phyloP scores from a whole-genome alignment of 1,140 invertebrate species.

The Agraylea sexmaculata region DNA sequence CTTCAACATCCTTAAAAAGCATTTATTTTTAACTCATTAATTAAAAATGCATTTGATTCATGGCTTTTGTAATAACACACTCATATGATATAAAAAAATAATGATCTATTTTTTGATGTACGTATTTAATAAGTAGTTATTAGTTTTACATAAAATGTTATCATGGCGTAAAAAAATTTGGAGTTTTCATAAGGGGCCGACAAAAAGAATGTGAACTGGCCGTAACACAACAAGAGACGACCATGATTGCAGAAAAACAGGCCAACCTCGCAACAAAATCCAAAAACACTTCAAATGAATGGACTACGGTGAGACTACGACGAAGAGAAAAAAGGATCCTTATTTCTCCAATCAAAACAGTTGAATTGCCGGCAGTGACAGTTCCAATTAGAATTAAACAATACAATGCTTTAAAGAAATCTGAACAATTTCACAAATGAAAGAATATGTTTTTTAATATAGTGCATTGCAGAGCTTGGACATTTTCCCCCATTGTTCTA shows the following conservation, averaged over 20 bases:
- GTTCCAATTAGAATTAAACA: conserved; percentile 36
- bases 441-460: no score
- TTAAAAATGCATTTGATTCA: no score
- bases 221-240: background rate
- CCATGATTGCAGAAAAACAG: background rate
- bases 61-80: no score
- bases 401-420: no score
- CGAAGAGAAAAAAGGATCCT: conserved; percentile 6
- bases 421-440: no score
- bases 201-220: background rate
- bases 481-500: no score
- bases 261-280: background rate
- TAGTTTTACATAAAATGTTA: conserved; percentile 13
- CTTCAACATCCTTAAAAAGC: no score
- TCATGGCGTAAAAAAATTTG: conserved; percentile 21
- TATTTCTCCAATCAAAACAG: conserved; percentile 25
- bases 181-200: conserved; percentile 21
- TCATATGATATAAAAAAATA: no score
- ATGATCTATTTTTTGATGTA: no score
- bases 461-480: no score
- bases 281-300: background rate
- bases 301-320: background rate
- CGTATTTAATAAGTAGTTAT: no score
- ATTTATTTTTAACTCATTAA: no score
- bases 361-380: conserved; percentile 35